Evolutionary conservation across 2,888 invertebrate species (phyloP), one percentile per base, ranked within the genome.

Genomic region (Athalia circularis): DNA sequence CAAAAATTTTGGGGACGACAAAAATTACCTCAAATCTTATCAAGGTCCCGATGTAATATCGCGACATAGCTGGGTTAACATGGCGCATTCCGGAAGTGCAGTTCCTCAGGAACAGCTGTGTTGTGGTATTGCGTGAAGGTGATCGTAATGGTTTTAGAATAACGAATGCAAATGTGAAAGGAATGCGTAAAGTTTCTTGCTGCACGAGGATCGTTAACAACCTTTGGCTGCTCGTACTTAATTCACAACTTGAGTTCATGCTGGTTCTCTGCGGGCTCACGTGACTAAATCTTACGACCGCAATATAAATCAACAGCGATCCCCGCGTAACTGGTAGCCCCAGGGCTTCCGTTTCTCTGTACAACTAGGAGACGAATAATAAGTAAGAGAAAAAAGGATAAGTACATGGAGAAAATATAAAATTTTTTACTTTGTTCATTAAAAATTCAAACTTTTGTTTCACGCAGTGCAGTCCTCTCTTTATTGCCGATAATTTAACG

Each of bases 221-320:
- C 59, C 59, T 72, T 47, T 47, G 59, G 59, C 47, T 72, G 70
- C n/a, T 57, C 15, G 57, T 59, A 59, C 70, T 72, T 72, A 72
- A 72, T 72, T 72, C 59, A 72, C 45, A 59, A 59, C 11, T 72
- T 72, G 59, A 13, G 59, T 70, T 57, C 29, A 29, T 29, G 29
- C 29, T 29, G 29, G 29, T 29, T 29, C 29, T 29, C 70, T 48
- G 29, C 48, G n/a, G 68, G 50, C 67, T 72, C 29, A 72, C 70
- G 70, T 72, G 70, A 72, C 70, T 72, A 72, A 72, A 72, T 72
- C 43, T 72, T 72, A 72, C 59, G 70, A 72, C 47, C 45, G 70
- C 52, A 72, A 59, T 59, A 72, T 72, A 72, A 72, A 43, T 72
- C 70, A 59, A 47, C 15, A 72, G 47, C 59, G 59, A 72, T 59